phyloP scores from a whole-genome alignment of 2,113 vertebrate species.

The Ascaphus truei region DNA sequence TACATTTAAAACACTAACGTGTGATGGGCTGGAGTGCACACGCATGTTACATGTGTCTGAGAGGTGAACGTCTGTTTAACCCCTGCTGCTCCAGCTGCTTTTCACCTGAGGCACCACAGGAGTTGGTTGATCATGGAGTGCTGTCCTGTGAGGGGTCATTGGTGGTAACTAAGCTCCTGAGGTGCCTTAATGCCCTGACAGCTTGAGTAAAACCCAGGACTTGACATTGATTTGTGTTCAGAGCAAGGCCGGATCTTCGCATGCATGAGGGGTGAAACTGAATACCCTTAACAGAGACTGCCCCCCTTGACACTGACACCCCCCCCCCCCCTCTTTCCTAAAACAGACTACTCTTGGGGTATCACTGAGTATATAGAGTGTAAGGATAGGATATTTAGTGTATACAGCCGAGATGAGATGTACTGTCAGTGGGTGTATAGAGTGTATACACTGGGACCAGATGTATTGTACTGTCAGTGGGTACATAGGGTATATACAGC shows the following conservation, averaged over 20 bases:
- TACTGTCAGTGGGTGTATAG: neutral
- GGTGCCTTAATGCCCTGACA: neutral
- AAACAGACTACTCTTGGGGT: too few species aligned
- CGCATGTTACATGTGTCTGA: constrained; percentile 18
- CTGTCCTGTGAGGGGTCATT: neutral
- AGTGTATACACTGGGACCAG: neutral
- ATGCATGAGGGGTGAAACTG: neutral
- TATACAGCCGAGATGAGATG: neutral
- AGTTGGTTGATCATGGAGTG: neutral
- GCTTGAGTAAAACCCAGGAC: neutral
- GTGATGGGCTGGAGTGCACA: constrained; percentile 17
- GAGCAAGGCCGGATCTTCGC: neutral
- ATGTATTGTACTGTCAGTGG: neutral
- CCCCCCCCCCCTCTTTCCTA: neutral
- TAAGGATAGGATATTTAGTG: too few species aligned
- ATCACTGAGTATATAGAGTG: too few species aligned
- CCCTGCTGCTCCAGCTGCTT: neutral
- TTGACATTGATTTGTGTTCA: constrained; percentile 2
- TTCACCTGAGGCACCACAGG: neutral
- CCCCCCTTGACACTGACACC: neutral
- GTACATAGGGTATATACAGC: neutral
- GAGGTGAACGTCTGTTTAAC: constrained; percentile 2
- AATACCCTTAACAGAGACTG: too few species aligned
- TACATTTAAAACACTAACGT: constrained; percentile 8
- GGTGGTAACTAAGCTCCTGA: neutral